Evolutionary conservation across 37 sponge, comb jelly and placozoan genomes (phyloP), one percentile per base, ranked within the genome.

Genomic region (Petrosia ficiformis): DNA sequence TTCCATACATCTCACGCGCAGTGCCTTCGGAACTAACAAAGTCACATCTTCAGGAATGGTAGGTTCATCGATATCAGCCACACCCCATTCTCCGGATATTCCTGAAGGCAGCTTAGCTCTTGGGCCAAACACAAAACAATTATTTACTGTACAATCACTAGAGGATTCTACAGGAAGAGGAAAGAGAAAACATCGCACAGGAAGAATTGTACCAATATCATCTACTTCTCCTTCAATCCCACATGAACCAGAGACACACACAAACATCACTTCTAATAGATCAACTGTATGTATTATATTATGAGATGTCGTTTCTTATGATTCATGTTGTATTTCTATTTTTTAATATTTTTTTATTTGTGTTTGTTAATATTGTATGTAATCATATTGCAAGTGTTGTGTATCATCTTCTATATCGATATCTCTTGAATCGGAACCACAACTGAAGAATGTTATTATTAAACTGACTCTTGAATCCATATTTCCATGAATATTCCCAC

Each of bases 401-500:
- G 14, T 19, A 61, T 61, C 26, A 98, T 76, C 96, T 84, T 39
- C 99, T 40, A 65, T 98, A 98, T 77, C 96, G 67, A 82, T 98
- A 82, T 42, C 95, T 73, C 75, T 93, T 95, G 80, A 93, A 98
- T 10, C 92, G 73, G 58, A 95, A 98, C 96, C 96, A 95, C 22
- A 98, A 82, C 80, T 98, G 99, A 33, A 98, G 83, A 14, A 98
- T 95, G 73, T 93, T 93, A 72, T 95, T 88, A 77, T 69, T 87
- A 74, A 91, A 98, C 84, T 98, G 99, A 77, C 94, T 84, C 57
- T 77, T 75, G 75, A 98, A 98, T 32, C 99, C 96, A 54, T 93
- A 83, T 72, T 90, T 88, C 77, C 86, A 91, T 1, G 92, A 91
- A 68, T 84, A 98, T 67, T 98, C 99, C 99, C 99, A 98, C 81